Percentiles rank a stretch among this genome's conserved stretches.
These are phyloP conservation scores for Zalophus californianus DNA, from an alignment of 2,797 vertebrate genomes.

Conservation along the genomic window DNA sequence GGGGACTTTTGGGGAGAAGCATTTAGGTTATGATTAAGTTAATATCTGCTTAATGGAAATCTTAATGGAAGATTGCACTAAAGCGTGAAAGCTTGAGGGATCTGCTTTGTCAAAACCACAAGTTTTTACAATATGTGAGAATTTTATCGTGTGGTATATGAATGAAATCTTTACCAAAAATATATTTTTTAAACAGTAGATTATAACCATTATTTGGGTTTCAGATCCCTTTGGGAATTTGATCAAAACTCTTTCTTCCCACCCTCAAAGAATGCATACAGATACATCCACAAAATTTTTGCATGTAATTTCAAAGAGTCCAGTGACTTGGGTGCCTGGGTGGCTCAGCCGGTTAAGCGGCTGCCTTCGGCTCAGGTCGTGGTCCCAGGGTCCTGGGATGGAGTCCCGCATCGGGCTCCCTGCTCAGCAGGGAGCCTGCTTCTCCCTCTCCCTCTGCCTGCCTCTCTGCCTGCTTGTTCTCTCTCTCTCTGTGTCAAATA, in stretches of 20 bases:
- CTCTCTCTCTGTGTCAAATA: too few relatives aligned
- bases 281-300: neutral
- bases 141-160: neutral
- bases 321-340: neutral
- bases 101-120: neutral
- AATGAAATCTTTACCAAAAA: neutral
- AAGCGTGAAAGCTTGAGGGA: neutral
- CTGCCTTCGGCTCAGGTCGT: too few relatives aligned
- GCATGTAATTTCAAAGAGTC: neutral
- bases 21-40: neutral
- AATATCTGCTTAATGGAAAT: neutral
- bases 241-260: neutral
- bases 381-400: too few relatives aligned
- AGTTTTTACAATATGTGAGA: neutral
- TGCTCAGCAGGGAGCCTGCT: too few relatives aligned
- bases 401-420: too few relatives aligned
- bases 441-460: too few relatives aligned
- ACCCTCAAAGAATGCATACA: neutral
- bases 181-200: neutral
- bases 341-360: too few relatives aligned
- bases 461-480: too few relatives aligned
- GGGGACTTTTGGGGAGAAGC: neutral
- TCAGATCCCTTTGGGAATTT: neutral
- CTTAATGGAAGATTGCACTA: neutral
- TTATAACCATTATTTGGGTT: constrained; percentile 16